phyloP scores from a whole-genome alignment of 2,797 vertebrate genomes.

The Odontamblyopus lacepedii region DNA sequence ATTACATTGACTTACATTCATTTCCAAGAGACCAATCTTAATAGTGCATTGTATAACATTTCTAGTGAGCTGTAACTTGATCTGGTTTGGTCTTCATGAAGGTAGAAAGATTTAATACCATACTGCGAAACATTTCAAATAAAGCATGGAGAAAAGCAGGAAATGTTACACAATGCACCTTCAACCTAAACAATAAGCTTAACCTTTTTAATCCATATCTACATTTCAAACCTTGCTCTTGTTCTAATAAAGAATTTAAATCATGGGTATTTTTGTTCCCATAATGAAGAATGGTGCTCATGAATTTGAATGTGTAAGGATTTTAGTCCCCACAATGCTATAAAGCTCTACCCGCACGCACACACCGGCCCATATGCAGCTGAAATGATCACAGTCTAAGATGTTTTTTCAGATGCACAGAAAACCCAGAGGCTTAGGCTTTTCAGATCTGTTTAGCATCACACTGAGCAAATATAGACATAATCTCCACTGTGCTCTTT shows the following conservation, averaged over 20 bases:
- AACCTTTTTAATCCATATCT: too few relatives aligned
- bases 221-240: too few relatives aligned
- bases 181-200: too few relatives aligned
- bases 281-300: not conserved
- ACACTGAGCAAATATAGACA: slow-evolving; percentile 25
- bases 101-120: too few relatives aligned
- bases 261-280: too few relatives aligned
- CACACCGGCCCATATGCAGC: slow-evolving; percentile 4
- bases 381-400: slow-evolving; percentile 27
- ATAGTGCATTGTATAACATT: too few relatives aligned
- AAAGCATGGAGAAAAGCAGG: too few relatives aligned
- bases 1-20: not conserved
- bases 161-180: too few relatives aligned
- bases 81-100: too few relatives aligned
- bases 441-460: slow-evolving; percentile 17
- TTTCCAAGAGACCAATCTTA: not conserved
- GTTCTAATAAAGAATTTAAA: too few relatives aligned
- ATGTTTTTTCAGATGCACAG: slow-evolving; percentile 14
- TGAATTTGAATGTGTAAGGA: not conserved
- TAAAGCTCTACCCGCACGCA: not conserved
- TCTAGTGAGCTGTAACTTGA: too few relatives aligned
- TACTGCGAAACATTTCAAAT: too few relatives aligned
- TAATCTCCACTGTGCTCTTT: slow-evolving; percentile 8
- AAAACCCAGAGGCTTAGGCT: slow-evolving; percentile 13
- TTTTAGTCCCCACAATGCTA: not conserved